Evolutionary conservation across 2,113 vertebrate genomes (phyloP).

Genomic region (Notothenia rossii): DNA sequence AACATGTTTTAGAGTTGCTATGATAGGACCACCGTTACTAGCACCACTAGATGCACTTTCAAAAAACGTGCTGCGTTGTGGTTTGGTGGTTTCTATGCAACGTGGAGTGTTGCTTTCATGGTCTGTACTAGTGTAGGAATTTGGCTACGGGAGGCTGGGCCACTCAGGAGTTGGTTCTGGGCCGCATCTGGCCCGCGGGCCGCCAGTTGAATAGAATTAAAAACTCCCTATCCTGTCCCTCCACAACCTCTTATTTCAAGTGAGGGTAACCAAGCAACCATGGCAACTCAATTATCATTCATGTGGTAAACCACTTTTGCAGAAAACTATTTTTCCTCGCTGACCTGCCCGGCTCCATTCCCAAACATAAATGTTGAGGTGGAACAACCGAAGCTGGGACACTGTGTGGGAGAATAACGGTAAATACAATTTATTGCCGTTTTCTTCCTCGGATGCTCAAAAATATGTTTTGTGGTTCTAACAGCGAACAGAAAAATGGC

Average conservation of each 20-base stretch:
- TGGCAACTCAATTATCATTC: constrained; percentile 47
- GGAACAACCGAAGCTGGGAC: constrained; percentile 14
- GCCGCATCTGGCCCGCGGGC: too few species aligned
- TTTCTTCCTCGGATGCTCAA: constrained; percentile 12
- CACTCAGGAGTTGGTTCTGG: too few species aligned
- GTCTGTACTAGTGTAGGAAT: too few species aligned
- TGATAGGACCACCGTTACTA: too few species aligned
- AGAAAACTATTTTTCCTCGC: constrained; percentile 52
- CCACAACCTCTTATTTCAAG: constrained; percentile 42
- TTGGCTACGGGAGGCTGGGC: too few species aligned
- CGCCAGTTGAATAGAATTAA: too few species aligned
- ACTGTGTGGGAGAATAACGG: constrained; percentile 21
- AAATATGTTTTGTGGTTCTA: constrained; percentile 2
- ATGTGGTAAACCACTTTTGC: constrained; percentile 64
- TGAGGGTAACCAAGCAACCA: constrained; percentile 59
- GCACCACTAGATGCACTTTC: too few species aligned
- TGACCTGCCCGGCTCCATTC: constrained; percentile 7
- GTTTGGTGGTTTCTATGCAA: too few species aligned
- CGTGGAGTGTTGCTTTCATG: too few species aligned
- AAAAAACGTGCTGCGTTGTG: too few species aligned
- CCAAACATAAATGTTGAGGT: constrained; percentile 40
- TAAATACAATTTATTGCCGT: constrained; percentile 40
- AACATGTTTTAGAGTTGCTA: too few species aligned
- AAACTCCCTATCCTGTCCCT: constrained; percentile 23
- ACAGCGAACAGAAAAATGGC: neutral